Evolutionary conservation across 2,113 vertebrate species (phyloP).

Genomic region (Hepsetus odoe): DNA sequence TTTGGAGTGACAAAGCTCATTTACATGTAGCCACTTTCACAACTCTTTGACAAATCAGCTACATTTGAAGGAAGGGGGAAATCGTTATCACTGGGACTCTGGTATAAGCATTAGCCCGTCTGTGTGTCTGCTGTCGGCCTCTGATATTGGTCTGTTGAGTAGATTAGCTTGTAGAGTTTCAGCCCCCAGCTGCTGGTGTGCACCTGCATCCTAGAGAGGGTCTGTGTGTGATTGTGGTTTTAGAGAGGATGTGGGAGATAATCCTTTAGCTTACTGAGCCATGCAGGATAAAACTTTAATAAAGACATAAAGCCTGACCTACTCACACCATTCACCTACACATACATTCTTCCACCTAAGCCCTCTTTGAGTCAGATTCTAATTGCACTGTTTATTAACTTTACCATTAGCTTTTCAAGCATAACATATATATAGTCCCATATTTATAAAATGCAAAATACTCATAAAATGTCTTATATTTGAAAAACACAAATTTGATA

Average conservation of each 20-base stretch:
- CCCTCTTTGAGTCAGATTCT: not conserved
- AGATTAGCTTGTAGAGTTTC: not conserved
- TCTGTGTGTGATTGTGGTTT: not conserved
- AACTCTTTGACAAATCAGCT: no score
- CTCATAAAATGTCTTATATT: no score
- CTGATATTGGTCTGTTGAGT: not conserved
- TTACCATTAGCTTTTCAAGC: no score
- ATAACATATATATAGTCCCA: no score
- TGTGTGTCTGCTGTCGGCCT: not conserved
- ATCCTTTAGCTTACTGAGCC: constrained; percentile 4
- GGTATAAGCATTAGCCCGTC: not conserved
- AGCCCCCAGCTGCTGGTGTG: not conserved
- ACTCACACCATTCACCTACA: not conserved
- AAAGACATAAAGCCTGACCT: not conserved
- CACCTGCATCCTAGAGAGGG: not conserved
- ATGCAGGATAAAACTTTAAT: constrained; percentile 17
- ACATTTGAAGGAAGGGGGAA: no score
- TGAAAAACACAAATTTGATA: no score
- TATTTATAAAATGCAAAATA: no score
- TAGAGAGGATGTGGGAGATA: not conserved
- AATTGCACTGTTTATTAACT: no score
- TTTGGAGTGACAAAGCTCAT: no score
- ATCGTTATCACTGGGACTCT: not conserved
- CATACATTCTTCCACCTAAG: not conserved
- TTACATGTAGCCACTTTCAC: no score